phyloP scores from a whole-genome alignment of 2,113 vertebrate genomes.

The Nothoprocta pentlandii region DNA sequence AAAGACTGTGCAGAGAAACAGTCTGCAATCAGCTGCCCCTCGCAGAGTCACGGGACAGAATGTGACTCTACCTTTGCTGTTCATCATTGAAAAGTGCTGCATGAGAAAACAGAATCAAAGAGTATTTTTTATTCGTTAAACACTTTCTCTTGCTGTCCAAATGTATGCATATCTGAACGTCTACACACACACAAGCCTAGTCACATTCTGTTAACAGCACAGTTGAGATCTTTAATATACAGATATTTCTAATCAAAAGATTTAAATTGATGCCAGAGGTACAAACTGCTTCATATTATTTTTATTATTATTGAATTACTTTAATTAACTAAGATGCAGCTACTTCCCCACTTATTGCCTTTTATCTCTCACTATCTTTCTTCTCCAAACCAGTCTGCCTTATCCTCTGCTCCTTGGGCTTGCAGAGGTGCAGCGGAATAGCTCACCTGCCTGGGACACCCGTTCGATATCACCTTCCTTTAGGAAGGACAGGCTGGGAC shows the following conservation, averaged over 20 bases:
- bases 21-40: background rate
- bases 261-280: background rate
- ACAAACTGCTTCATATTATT: background rate
- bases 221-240: background rate
- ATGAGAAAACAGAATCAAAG: background rate
- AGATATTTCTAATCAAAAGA: background rate
- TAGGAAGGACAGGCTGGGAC: background rate
- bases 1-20: conserved; percentile 30
- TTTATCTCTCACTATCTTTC: background rate
- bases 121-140: background rate
- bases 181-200: background rate
- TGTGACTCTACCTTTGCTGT: background rate
- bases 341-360: background rate
- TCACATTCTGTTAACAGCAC: background rate
- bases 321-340: background rate
- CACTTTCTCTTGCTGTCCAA: background rate
- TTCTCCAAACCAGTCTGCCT: background rate
- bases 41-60: background rate
- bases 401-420: background rate
- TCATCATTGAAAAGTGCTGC: background rate
- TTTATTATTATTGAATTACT: background rate
- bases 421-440: background rate
- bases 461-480: background rate
- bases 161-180: background rate
- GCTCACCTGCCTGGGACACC: background rate